Conservation (phyloP, 1,140 invertebrate genomes). For the Drosophila asahinai region DNA sequence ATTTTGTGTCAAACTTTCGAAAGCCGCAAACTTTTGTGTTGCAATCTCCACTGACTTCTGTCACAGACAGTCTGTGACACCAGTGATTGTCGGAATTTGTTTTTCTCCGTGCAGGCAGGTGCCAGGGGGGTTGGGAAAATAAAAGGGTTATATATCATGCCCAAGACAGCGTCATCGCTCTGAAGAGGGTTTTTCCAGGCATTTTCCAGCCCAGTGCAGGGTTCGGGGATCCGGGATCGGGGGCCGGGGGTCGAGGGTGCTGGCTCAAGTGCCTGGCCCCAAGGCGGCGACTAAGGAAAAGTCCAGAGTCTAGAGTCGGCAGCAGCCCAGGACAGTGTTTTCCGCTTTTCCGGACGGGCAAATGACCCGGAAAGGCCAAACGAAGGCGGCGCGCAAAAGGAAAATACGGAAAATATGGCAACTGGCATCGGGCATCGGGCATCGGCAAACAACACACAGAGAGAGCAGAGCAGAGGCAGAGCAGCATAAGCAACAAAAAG, state of each 20-base stretch:
- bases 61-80: constrained; percentile 18
- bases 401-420: constrained; percentile 46
- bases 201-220: constrained; percentile 17
- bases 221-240: constrained; percentile 10
- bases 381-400: constrained; percentile 66
- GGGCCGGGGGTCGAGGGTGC: constrained; percentile 31
- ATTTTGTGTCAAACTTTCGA: constrained; percentile 25
- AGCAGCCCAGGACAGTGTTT: constrained; percentile 45
- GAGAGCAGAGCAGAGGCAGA: neutral
- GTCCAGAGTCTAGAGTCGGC: constrained; percentile 19
- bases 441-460: constrained; percentile 19
- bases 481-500: constrained; percentile 33
- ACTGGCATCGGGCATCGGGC: constrained; percentile 44
- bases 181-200: constrained; percentile 57
- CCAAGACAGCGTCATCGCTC: constrained; percentile 56
- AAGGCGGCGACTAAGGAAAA: constrained; percentile 45
- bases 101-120: constrained; percentile 53
- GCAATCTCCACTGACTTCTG: constrained; percentile 23
- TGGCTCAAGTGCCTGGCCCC: constrained; percentile 68
- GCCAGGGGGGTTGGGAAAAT: constrained; percentile 31
- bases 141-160: constrained; percentile 75
- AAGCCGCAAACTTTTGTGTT: constrained; percentile 6
- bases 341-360: constrained; percentile 67
- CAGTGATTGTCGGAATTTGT: constrained; percentile 10
- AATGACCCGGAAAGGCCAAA: constrained; percentile 79